Conservation (phyloP, 2,888 invertebrate species). For the Minunthozetes semirufus region DNA sequence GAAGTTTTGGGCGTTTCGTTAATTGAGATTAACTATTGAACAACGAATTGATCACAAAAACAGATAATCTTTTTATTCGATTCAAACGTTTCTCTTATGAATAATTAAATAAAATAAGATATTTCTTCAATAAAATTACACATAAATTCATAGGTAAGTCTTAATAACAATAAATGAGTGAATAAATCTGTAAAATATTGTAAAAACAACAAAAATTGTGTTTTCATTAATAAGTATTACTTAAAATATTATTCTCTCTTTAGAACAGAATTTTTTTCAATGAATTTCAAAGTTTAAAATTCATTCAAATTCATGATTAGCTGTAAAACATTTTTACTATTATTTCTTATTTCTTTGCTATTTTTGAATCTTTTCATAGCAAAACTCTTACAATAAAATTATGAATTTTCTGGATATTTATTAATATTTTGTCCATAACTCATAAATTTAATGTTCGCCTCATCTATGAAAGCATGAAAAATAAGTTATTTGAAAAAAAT, state of each 20-base stretch:
- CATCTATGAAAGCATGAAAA: not conserved
- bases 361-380: not conserved
- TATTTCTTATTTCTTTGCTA: not conserved
- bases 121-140: not conserved
- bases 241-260: not conserved
- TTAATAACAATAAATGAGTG: not conserved
- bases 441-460: conserved; percentile 1
- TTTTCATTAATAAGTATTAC: not conserved
- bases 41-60: not conserved
- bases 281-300: not conserved
- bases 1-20: not conserved
- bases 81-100: not conserved
- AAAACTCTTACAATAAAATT: not conserved
- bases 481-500: not conserved
- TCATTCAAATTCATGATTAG: not conserved
- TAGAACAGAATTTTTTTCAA: not conserved
- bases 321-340: not conserved
- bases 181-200: not conserved
- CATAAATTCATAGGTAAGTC: not conserved
- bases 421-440: not conserved
- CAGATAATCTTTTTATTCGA: not conserved
- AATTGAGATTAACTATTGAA: conserved; percentile 1
- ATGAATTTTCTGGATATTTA: not conserved
- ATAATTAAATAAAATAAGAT: conserved; percentile 11
- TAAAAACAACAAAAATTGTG: not conserved